Base-by-base conservation (phyloP, 2,113 vertebrate genomes). In the Prunella fulvescens region DNA sequence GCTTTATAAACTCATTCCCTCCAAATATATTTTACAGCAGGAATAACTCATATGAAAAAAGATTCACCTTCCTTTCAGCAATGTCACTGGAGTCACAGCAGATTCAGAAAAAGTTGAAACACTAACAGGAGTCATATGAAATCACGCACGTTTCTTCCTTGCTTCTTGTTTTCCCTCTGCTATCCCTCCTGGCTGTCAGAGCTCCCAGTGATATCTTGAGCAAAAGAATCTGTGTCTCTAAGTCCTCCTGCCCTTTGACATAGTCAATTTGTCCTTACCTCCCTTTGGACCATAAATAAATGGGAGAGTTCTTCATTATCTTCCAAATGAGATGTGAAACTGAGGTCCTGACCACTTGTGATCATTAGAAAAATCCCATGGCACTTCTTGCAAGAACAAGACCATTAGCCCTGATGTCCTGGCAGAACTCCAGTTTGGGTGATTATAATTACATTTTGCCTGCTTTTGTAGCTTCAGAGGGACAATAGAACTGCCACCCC, bases 1-100 rank as follows among this genome's bases (percentile, higher is more conserved):
- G 95, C 91, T 97, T 96, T 97, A 96, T 93, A 97, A 97, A 97
- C 94, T 96, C 95, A 44, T 97, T 97, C 72, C 71, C 90, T 96
- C 90, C 88, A 92, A 93, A 90, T 96, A 81, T 73, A 93, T 95
- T 96, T 95, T 93, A 96, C 93, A 94, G 86, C 20, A 0, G 86
- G 91, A 95, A 94, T 94, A 96, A 92, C 84, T 95, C 92, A 82
- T 54, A 81, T 29, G 94, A 96, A 96, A 94, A 94, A 81, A 88
- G 84, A 85, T 79, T 97, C 95, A 96, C 96, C 95, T 97, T 97
- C 95, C 96, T 97, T 93, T 95, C 74, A 97, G 96, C 96, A 97
- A 97, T 96, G 96, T 97, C 96, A 96, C 47, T 24, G 67, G 69
- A 97, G 96, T 88, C 81, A 58, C 40, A 37, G 93, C 70, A 67